Percentiles rank a stretch among this genome's conserved stretches.
Evolutionary conservation across 2,113 vertebrate species (phyloP).

Genomic region (Eleginops maclovinus): DNA sequence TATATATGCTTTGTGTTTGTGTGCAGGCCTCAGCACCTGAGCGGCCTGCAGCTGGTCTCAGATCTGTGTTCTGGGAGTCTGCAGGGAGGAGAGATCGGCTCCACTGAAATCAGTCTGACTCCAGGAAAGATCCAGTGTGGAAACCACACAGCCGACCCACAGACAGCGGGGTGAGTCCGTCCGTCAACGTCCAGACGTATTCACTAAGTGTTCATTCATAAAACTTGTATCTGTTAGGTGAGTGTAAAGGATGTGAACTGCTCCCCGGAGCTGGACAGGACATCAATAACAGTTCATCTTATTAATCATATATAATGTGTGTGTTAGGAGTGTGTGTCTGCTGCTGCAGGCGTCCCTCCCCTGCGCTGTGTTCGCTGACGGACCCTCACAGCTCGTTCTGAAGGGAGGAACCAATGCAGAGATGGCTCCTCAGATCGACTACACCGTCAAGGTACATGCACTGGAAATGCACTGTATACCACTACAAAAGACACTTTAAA

Average conservation of each 20-base stretch:
- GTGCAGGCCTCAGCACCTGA: constrained; percentile 94
- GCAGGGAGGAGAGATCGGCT: constrained; percentile 91
- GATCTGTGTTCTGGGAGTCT: constrained; percentile 91
- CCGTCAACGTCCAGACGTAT: too few species aligned
- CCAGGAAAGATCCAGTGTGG: constrained; percentile 92
- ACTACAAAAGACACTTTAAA: too few species aligned
- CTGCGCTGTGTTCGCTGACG: constrained; percentile 90
- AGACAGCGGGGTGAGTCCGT: constrained; percentile 72
- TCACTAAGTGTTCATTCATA: too few species aligned
- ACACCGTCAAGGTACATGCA: constrained; percentile 82
- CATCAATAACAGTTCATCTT: too few species aligned
- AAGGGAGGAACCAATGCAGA: constrained; percentile 98
- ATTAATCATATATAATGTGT: not conserved
- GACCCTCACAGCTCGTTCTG: constrained; percentile 88
- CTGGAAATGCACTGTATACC: too few species aligned
- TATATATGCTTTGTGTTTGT: not conserved
- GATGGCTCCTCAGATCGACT: constrained; percentile 98
- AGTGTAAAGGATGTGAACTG: too few species aligned
- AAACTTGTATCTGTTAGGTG: too few species aligned
- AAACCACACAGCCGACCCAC: constrained; percentile 90
- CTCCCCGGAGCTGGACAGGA: too few species aligned
- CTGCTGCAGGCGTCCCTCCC: constrained; percentile 95
- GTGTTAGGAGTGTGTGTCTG: constrained; percentile 93
- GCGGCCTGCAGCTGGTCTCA: constrained; percentile 91
- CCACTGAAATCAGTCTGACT: constrained; percentile 90